Conservation (phyloP, 2,797 vertebrate genomes). For the Loriculus beryllinus region DNA sequence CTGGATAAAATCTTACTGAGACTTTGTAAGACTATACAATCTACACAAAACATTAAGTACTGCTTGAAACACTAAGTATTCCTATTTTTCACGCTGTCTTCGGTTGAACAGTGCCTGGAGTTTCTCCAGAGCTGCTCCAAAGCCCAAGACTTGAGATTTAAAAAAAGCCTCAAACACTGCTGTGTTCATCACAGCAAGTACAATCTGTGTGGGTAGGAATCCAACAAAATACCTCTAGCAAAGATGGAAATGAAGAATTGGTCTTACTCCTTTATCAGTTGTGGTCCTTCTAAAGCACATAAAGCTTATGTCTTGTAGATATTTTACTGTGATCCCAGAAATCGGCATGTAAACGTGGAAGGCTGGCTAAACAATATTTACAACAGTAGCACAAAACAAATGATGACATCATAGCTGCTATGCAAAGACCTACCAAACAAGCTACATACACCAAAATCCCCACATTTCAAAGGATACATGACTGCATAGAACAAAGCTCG, state of each 20-base stretch:
- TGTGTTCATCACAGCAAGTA: neutral
- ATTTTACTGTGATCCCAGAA: neutral
- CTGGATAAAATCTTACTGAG: neutral
- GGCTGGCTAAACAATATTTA: neutral
- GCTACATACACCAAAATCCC: neutral
- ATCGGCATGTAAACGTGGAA: neutral
- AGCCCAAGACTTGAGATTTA: neutral
- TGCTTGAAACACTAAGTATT: neutral
- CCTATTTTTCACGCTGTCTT: neutral
- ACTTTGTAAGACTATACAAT: neutral
- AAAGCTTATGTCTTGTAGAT: neutral
- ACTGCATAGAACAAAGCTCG: conserved; percentile 76
- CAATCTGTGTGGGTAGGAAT: neutral
- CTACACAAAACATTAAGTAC: neutral
- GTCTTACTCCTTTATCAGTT: neutral
- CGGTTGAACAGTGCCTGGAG: neutral
- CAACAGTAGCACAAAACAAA: neutral
- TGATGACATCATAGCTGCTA: neutral
- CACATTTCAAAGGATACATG: conserved; percentile 84
- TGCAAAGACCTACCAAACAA: neutral
- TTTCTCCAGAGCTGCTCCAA: neutral
- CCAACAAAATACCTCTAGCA: neutral
- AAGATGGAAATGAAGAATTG: neutral
- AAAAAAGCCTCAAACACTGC: neutral
- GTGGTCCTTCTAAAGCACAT: neutral